These are phyloP conservation scores for Lasiommata megera DNA, from an alignment of 2,888 invertebrate species.

Conservation along the genomic window DNA sequence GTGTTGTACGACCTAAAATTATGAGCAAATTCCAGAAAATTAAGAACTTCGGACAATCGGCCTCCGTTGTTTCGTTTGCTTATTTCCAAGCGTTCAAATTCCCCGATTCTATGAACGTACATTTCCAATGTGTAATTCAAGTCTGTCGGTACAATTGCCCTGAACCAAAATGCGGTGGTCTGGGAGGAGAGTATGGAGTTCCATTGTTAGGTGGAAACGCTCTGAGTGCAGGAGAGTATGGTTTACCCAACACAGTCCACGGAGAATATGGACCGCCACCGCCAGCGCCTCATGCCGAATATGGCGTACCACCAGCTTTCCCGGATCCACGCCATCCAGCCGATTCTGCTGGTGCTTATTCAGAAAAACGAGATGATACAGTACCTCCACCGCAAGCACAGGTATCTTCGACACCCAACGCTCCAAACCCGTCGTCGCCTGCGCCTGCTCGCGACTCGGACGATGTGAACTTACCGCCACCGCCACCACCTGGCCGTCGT, in stretches of 20 bases:
- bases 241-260: constrained; percentile 75
- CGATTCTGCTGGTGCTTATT: constrained; percentile 90
- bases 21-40: constrained; percentile 98
- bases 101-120: constrained; percentile 98
- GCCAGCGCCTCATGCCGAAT: constrained; percentile 83
- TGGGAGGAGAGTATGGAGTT: constrained; percentile 85
- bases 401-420: constrained; percentile 87
- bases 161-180: constrained; percentile 92
- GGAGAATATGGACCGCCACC: constrained; percentile 88
- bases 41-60: constrained; percentile 96
- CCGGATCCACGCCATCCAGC: constrained; percentile 94
- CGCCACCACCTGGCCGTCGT: constrained; percentile 90
- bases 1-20: constrained; percentile 95
- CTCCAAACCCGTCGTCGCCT: constrained; percentile 77
- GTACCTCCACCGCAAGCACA: constrained; percentile 92
- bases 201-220: constrained; percentile 84
- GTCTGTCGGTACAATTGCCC: constrained; percentile 96
- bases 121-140: constrained; percentile 98
- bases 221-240: constrained; percentile 84
- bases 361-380: constrained; percentile 90
- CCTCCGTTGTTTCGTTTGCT: constrained; percentile 96
- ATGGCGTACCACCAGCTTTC: constrained; percentile 89
- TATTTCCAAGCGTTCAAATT: constrained; percentile 98
- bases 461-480: constrained; percentile 90
- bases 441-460: constrained; percentile 78